Percentiles rank a stretch among this genome's conserved stretches.
phyloP scores from a whole-genome alignment of 1,140 invertebrate species.

The Carposina sasakii region DNA sequence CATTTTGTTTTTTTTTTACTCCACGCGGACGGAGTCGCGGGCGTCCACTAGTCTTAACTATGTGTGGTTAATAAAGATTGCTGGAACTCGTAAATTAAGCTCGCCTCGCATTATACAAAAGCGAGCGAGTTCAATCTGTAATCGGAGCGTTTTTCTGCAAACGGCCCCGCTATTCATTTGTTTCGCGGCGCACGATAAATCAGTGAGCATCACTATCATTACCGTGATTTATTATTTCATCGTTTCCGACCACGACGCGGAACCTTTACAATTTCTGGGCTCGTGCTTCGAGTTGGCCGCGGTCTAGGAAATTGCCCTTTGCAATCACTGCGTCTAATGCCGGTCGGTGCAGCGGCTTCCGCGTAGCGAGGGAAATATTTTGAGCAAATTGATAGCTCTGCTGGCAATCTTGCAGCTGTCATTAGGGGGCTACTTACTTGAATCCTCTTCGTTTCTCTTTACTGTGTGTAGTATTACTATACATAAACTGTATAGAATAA shows the following conservation, averaged over 20 bases:
- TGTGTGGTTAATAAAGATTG: no score
- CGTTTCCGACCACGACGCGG: conserved; percentile 35
- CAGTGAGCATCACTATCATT: conserved; percentile 34
- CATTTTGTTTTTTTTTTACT: no score
- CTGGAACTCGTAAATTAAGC: no score
- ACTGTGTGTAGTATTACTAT: no score
- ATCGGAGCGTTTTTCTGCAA: no score
- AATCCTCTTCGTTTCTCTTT: conserved; percentile 25
- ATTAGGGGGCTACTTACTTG: conserved; percentile 38
- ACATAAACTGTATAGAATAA: no score
- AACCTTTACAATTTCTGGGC: conserved; percentile 40
- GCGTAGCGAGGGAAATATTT: conserved; percentile 50
- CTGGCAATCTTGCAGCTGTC: conserved; percentile 29
- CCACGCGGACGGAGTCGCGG: no score
- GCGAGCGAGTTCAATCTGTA: no score
- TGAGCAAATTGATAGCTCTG: conserved; percentile 52
- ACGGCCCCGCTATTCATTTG: no score
- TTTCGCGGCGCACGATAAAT: conserved; percentile 33
- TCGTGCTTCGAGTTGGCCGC: conserved; percentile 44
- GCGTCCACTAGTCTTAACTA: no score
- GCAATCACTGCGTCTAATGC: conserved; percentile 50
- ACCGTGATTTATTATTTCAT: conserved; percentile 52
- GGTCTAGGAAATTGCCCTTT: conserved; percentile 55
- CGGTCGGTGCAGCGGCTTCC: conserved; percentile 51
- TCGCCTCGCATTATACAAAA: no score